These are phyloP conservation scores for Amazona ochrocephala DNA, from an alignment of 2,797 vertebrate species.

Conservation along the genomic window DNA sequence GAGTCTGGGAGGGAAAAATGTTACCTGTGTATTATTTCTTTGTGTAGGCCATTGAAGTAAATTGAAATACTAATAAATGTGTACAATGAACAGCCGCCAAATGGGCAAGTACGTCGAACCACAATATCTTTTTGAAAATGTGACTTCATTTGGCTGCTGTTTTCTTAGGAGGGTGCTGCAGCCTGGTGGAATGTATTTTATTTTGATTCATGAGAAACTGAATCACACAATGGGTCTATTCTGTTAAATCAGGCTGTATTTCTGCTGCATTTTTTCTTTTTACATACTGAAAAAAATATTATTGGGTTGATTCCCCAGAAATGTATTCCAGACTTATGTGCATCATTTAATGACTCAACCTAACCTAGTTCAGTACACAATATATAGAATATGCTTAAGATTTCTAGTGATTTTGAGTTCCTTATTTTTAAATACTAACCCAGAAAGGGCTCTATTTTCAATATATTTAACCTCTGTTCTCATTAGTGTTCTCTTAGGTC, in stretches of 20 bases:
- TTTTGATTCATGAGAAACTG: background rate
- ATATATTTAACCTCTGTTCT: background rate
- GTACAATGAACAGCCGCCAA: background rate
- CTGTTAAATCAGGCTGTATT: background rate
- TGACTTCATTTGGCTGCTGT: background rate
- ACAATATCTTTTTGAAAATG: background rate
- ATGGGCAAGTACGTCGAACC: background rate
- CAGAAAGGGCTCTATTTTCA: background rate
- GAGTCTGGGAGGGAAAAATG: background rate
- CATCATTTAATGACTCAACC: background rate
- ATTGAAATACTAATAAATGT: background rate
- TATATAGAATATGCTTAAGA: background rate
- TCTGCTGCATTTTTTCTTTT: background rate
- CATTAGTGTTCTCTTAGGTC: background rate
- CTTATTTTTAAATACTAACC: background rate
- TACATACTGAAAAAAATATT: background rate
- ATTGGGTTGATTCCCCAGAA: background rate
- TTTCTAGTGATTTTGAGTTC: background rate
- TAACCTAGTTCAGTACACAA: background rate
- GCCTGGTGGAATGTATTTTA: background rate
- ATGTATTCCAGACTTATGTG: background rate
- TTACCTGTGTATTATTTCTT: background rate
- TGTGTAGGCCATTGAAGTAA: background rate
- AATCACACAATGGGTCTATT: background rate
- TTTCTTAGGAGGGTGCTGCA: background rate